These are phyloP conservation scores for Pseudococcus jackbeardsleyi DNA, from an alignment of 2,888 invertebrate species.

Conservation along the genomic window DNA sequence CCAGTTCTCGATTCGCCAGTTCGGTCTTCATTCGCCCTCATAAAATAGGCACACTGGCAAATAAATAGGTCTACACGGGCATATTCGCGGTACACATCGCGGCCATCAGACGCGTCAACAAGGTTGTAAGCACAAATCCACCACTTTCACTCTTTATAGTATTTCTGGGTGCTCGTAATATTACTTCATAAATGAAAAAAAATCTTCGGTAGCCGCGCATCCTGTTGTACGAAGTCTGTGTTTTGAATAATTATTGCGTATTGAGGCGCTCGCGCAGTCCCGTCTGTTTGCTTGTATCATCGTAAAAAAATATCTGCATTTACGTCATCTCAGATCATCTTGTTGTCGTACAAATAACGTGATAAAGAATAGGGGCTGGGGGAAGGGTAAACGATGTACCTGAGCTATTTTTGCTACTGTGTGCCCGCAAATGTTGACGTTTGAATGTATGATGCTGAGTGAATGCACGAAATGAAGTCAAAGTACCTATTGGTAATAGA, in stretches of 20 bases:
- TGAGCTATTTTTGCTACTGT: slow-evolving; percentile 25
- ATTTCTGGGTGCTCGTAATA: slow-evolving; percentile 48
- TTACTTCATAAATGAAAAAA: slow-evolving; percentile 27
- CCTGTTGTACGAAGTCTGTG: not conserved
- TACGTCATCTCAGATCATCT: not conserved
- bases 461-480: slow-evolving; percentile 4
- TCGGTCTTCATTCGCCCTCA: slow-evolving; percentile 21
- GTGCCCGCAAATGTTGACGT: not conserved
- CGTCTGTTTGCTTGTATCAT: not conserved
- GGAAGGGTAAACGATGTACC: not conserved
- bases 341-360: not conserved
- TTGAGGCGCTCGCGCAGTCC: not conserved
- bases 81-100: not conserved
- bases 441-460: not conserved
- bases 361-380: not conserved
- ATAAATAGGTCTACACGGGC: slow-evolving; percentile 18
- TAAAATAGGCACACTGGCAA: slow-evolving; percentile 9
- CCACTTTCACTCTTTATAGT: slow-evolving; percentile 49
- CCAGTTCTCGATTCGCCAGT: slow-evolving; percentile 18
- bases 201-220: not conserved
- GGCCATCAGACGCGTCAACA: not conserved
- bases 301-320: not conserved
- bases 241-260: slow-evolving; percentile 47
- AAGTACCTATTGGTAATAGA: not conserved
- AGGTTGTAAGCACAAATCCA: not conserved